Evolutionary conservation across 2,797 vertebrate genomes (phyloP).

Genomic region (Crossoptilon crossoptilon): DNA sequence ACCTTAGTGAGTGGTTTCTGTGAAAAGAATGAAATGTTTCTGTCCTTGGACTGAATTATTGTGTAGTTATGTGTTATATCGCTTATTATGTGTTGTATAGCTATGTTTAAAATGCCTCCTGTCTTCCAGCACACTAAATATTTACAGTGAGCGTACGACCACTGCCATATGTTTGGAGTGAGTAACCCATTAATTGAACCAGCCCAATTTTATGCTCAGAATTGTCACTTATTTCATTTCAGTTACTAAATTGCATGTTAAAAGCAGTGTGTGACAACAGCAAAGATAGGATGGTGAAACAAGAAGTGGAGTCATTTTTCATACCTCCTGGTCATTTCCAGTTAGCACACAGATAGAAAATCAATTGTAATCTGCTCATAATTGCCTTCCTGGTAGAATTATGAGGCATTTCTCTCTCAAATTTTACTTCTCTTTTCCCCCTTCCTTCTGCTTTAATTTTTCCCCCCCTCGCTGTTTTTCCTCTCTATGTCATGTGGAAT

Average conservation of each 20-base stretch:
- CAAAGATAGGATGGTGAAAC: background rate
- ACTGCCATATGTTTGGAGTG: conserved; percentile 9
- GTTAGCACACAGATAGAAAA: conserved; percentile 36
- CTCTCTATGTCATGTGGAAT: background rate
- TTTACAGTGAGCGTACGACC: background rate
- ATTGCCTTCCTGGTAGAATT: conserved; percentile 30
- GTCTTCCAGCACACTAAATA: conserved; percentile 30
- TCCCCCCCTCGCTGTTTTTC: background rate
- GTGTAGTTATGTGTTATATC: background rate
- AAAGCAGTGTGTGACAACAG: background rate
- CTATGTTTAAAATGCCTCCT: conserved; percentile 19
- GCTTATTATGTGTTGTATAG: background rate
- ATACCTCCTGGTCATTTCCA: conserved; percentile 19
- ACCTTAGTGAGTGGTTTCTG: background rate
- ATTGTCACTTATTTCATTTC: background rate
- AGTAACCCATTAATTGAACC: conserved; percentile 19
- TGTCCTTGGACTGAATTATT: background rate
- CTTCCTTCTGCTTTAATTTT: too few relatives aligned
- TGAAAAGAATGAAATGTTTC: background rate
- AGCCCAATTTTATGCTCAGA: background rate
- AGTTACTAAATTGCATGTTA: conserved; percentile 10
- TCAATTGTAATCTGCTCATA: conserved; percentile 41
- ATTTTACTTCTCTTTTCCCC: rapidly evolving
- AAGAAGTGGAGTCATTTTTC: background rate
- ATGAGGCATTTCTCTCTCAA: background rate